Percentiles rank a stretch among this genome's conserved stretches.
These are phyloP conservation scores for Lasioglossum pauxillum DNA, from an alignment of 2,888 invertebrate species.

Conservation along the genomic window DNA sequence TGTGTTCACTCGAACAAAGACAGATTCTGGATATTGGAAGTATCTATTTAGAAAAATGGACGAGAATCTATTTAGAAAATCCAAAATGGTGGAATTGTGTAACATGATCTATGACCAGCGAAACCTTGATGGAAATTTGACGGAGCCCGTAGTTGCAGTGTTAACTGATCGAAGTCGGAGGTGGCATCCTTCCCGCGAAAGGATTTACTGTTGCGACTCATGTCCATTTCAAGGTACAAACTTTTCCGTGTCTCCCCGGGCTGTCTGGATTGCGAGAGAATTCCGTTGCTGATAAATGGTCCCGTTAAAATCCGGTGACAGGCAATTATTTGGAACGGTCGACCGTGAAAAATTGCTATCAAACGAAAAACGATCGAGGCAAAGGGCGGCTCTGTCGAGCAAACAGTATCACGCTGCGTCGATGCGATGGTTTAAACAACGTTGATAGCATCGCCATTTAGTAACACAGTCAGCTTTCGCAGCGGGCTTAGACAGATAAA, in stretches of 20 bases:
- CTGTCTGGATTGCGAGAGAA: not conserved
- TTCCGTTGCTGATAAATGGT: slow-evolving; percentile 34
- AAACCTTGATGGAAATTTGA: not conserved
- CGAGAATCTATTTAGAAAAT: too few relatives aligned
- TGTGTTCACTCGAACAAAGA: too few relatives aligned
- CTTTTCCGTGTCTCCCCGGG: not conserved
- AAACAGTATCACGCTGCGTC: not conserved
- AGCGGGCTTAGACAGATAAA: not conserved
- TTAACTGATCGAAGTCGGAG: not conserved
- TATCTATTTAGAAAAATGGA: too few relatives aligned
- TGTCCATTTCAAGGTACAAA: not conserved
- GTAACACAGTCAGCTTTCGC: not conserved
- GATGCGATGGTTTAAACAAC: not conserved
- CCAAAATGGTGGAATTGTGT: too few relatives aligned
- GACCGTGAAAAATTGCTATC: slow-evolving; percentile 35
- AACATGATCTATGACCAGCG: too few relatives aligned
- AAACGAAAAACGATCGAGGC: slow-evolving; percentile 29
- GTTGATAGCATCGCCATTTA: not conserved
- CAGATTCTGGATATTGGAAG: too few relatives aligned
- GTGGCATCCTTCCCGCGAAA: not conserved
- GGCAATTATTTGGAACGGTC: slow-evolving; percentile 38
- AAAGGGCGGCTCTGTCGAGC: slow-evolving; percentile 11
- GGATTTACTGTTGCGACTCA: not conserved
- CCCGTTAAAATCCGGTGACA: slow-evolving; percentile 26
- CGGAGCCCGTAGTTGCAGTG: not conserved